phyloP scores from a whole-genome alignment of 2,888 invertebrate species.

The Rhimphoctona megacephalus region DNA sequence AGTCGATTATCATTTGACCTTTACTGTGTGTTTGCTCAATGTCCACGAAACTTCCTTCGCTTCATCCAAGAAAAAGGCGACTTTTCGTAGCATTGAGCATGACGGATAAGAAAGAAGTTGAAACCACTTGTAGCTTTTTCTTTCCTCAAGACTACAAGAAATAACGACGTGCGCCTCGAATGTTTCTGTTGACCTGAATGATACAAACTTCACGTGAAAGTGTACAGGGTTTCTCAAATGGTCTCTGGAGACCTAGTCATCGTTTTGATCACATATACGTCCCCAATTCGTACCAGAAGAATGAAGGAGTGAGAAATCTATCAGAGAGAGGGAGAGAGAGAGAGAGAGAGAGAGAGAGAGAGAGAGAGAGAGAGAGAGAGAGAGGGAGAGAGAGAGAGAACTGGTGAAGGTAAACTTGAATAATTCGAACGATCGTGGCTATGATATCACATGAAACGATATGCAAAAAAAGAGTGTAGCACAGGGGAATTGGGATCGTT shows the following conservation, averaged over 20 bases:
- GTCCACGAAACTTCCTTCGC: slow-evolving; percentile 35
- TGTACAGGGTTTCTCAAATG: slow-evolving; percentile 10
- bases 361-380: neutral
- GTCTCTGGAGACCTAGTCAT: slow-evolving; percentile 32
- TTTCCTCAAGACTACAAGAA: neutral
- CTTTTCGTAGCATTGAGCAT: neutral
- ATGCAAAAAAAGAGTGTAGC: slow-evolving; percentile 50
- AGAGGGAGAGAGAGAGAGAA: neutral
- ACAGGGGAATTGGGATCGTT: slow-evolving; percentile 39
- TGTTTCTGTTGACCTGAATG: slow-evolving; percentile 11
- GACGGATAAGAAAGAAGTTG: slow-evolving; percentile 20
- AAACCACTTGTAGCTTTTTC: slow-evolving; percentile 37
- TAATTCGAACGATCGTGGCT: slow-evolving; percentile 72
- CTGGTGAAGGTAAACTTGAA: slow-evolving; percentile 66
- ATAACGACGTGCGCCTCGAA: slow-evolving; percentile 13
- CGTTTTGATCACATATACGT: slow-evolving; percentile 50
- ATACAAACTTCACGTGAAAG: neutral
- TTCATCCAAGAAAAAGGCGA: slow-evolving; percentile 5
- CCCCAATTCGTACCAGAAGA: slow-evolving; percentile 57
- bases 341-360: neutral
- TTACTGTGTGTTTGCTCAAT: slow-evolving; percentile 49
- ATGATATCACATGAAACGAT: slow-evolving; percentile 56
- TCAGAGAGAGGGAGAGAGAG: neutral
- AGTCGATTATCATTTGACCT: slow-evolving; percentile 62
- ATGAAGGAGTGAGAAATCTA: slow-evolving; percentile 14